These are phyloP conservation scores for Dendrolimus pini DNA, from an alignment of 2,888 invertebrate genomes.

Conservation along the genomic window DNA sequence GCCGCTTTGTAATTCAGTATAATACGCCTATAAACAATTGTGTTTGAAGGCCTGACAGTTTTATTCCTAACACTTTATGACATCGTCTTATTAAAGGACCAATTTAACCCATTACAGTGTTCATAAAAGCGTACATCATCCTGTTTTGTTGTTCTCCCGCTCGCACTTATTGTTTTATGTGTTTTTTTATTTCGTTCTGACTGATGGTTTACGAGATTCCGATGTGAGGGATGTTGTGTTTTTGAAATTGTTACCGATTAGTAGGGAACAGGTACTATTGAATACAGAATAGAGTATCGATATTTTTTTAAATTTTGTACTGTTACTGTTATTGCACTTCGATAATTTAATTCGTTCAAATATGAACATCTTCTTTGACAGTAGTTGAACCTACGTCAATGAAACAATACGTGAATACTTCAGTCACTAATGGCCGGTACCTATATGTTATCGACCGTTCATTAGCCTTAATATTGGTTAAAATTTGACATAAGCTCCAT, in stretches of 20 bases:
- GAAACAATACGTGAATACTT: no score
- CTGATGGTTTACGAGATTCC: slow-evolving; percentile 61
- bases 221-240: slow-evolving; percentile 56
- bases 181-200: slow-evolving; percentile 32
- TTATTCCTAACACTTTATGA: slow-evolving; percentile 18
- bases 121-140: slow-evolving; percentile 71
- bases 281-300: no score
- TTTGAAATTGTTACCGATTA: slow-evolving; percentile 52
- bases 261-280: slow-evolving; percentile 5
- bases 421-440: no score
- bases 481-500: no score
- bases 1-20: slow-evolving; percentile 26
- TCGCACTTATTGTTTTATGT: slow-evolving; percentile 16
- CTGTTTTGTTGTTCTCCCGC: slow-evolving; percentile 52
- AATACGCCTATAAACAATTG: slow-evolving; percentile 35
- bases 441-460: no score
- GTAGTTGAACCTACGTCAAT: no score
- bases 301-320: no score
- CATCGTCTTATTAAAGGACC: slow-evolving; percentile 33
- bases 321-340: no score
- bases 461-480: no score
- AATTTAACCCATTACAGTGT: slow-evolving; percentile 73
- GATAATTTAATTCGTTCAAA: no score
- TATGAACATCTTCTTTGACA: no score
- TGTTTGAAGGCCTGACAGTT: slow-evolving; percentile 25